A percentile compares a stretch with the other conserved stretches of the same genome.
These are phyloP conservation scores for Enteromius unitaeniatus DNA, from an alignment of 2,797 vertebrate species.

Conservation along the genomic window DNA sequence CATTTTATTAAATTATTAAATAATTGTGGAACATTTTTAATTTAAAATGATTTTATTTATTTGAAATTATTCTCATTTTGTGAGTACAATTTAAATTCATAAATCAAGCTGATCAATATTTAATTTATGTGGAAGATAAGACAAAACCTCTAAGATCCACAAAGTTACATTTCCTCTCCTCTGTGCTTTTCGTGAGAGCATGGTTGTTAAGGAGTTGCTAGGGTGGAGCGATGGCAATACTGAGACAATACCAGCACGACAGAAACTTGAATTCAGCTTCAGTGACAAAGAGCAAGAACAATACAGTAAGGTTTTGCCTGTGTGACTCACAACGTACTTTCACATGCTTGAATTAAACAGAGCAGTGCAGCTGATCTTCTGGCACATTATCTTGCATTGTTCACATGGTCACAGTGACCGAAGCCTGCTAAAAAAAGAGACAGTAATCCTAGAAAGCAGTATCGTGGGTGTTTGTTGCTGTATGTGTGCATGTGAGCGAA, in stretches of 20 bases:
- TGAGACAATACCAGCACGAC: conserved; percentile 73
- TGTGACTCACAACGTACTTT: conserved; percentile 35
- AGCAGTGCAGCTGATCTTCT: not conserved
- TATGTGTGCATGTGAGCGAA: conserved; percentile 57
- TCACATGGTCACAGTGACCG: not conserved
- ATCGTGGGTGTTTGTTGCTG: conserved; percentile 30
- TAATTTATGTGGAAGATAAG: not conserved
- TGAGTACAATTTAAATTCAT: too few relatives aligned
- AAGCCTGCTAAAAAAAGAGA: not conserved
- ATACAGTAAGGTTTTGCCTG: conserved; percentile 33
- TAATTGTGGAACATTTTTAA: too few relatives aligned
- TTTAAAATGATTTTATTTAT: too few relatives aligned
- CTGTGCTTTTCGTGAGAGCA: conserved; percentile 75
- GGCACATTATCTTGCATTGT: conserved; percentile 16
- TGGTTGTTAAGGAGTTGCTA: conserved; percentile 68
- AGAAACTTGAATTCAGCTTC: conserved; percentile 70
- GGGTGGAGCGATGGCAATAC: conserved; percentile 70
- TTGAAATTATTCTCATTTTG: too few relatives aligned
- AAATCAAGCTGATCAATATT: not conserved
- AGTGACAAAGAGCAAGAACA: conserved; percentile 55
- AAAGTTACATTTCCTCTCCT: conserved; percentile 30
- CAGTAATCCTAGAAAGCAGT: conserved; percentile 26
- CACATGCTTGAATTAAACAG: conserved; percentile 2
- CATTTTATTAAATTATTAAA: too few relatives aligned
- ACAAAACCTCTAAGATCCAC: not conserved